phyloP scores from a whole-genome alignment of 2,797 vertebrate species.

The Characodon lateralis region DNA sequence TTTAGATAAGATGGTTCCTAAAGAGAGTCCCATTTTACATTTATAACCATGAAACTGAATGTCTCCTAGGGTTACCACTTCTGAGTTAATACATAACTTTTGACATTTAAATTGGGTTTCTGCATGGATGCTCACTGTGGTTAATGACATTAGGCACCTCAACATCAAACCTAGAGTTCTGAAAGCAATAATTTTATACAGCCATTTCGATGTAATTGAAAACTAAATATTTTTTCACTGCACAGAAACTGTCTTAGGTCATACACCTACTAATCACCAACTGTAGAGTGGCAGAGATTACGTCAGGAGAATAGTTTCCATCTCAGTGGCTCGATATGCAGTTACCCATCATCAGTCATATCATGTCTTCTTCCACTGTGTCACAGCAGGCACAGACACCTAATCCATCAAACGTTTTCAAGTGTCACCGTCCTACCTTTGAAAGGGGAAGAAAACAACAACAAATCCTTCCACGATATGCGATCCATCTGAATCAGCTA shows the following conservation, averaged over 20 bases:
- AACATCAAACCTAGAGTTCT: slow-evolving; percentile 15
- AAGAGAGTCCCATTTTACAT: slow-evolving; percentile 37
- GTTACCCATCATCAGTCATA: slow-evolving; percentile 72
- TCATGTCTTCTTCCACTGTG: slow-evolving; percentile 61
- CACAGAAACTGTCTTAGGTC: slow-evolving; percentile 2
- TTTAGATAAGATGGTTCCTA: slow-evolving; percentile 39
- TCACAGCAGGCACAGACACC: slow-evolving; percentile 60
- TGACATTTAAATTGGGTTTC: slow-evolving; percentile 38
- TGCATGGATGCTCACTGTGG: slow-evolving; percentile 9
- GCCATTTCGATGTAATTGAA: slow-evolving; percentile 21
- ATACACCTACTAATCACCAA: slow-evolving; percentile 24
- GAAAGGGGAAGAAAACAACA: slow-evolving; percentile 50
- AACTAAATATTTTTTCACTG: slow-evolving; percentile 21
- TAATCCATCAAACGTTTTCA: slow-evolving; percentile 75
- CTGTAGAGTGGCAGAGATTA: slow-evolving; percentile 14
- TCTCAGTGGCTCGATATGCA: slow-evolving; percentile 57
- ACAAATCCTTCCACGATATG: slow-evolving; percentile 60
- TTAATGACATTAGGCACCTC: slow-evolving; percentile 20
- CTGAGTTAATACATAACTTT: slow-evolving; percentile 33
- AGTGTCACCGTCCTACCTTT: slow-evolving; percentile 61
- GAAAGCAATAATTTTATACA: slow-evolving; percentile 16
- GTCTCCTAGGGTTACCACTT: slow-evolving; percentile 42
- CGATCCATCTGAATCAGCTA: slow-evolving; percentile 69
- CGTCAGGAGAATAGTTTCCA: slow-evolving; percentile 43
- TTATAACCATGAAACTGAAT: slow-evolving; percentile 22